phyloP scores from a whole-genome alignment of 2,113 vertebrate species.

The Erinaceus europaeus region DNA sequence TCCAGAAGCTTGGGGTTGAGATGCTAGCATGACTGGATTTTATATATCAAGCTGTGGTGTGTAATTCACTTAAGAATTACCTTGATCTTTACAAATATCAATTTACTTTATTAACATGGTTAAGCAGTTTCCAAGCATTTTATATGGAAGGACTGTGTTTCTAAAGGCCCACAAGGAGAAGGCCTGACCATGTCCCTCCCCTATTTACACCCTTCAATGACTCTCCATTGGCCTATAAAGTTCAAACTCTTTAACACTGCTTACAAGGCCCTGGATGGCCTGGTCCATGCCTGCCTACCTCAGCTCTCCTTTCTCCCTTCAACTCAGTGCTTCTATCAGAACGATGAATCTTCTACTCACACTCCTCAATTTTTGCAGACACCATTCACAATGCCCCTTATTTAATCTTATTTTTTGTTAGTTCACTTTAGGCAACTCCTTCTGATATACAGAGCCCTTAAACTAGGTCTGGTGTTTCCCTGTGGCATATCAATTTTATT shows the following conservation, averaged over 20 bases:
- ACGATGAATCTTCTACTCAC: too few species aligned
- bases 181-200: constrained; percentile 51
- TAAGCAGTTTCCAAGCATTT: constrained; percentile 67
- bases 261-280: constrained; percentile 59
- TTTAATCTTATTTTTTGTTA: not conserved
- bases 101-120: constrained; percentile 72
- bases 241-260: constrained; percentile 60
- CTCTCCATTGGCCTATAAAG: constrained; percentile 75
- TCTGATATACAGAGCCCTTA: not conserved
- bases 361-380: constrained; percentile 4
- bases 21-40: constrained; percentile 57
- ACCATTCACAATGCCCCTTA: not conserved
- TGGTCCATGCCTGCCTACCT: constrained; percentile 31
- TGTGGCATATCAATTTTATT: not conserved
- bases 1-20: not conserved
- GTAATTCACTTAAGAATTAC: constrained; percentile 62
- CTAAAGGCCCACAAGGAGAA: constrained; percentile 69
- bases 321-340: not conserved
- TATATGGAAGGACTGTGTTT: constrained; percentile 64
- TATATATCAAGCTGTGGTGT: constrained; percentile 54
- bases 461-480: not conserved
- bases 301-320: not conserved
- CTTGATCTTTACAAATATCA: constrained; percentile 74
- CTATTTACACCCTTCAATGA: constrained; percentile 74
- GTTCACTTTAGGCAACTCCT: not conserved